Conservation (phyloP, 2,797 vertebrate genomes). For the Rhinoraja longicauda region DNA sequence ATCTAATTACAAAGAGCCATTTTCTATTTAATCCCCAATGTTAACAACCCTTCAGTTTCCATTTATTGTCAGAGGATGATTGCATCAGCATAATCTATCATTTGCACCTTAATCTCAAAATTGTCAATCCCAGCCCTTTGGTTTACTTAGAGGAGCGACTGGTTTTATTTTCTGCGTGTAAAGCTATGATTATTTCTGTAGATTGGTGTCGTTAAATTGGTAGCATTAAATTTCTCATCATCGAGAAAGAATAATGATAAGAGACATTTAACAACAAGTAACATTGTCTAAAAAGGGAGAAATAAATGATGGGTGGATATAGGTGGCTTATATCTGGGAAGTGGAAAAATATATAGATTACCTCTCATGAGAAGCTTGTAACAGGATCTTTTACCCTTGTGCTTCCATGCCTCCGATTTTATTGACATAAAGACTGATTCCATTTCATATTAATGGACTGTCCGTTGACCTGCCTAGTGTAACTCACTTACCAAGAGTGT, state of each 20-base stretch:
- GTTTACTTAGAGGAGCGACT: neutral
- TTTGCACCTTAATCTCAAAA: neutral
- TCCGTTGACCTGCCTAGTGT: neutral
- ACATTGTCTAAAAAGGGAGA: neutral
- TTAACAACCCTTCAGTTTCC: neutral
- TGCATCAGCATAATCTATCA: neutral
- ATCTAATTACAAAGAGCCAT: neutral
- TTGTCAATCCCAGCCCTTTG: neutral
- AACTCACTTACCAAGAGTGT: neutral
- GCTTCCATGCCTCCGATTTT: neutral
- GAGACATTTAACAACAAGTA: neutral
- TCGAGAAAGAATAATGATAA: neutral
- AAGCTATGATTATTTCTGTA: conserved; percentile 19
- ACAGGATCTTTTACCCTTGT: neutral
- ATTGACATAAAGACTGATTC: neutral
- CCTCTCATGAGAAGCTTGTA: neutral
- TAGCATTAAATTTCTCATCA: neutral
- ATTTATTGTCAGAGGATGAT: neutral
- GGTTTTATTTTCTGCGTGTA: neutral
- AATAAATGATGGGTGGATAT: neutral
- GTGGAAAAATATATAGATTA: neutral
- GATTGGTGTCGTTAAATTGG: neutral
- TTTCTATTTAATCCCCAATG: no score
- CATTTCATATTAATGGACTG: neutral
- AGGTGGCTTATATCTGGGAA: neutral